Evolutionary conservation across 2,113 vertebrate genomes (phyloP).

Genomic region (Oxygymnocypris stewartii): DNA sequence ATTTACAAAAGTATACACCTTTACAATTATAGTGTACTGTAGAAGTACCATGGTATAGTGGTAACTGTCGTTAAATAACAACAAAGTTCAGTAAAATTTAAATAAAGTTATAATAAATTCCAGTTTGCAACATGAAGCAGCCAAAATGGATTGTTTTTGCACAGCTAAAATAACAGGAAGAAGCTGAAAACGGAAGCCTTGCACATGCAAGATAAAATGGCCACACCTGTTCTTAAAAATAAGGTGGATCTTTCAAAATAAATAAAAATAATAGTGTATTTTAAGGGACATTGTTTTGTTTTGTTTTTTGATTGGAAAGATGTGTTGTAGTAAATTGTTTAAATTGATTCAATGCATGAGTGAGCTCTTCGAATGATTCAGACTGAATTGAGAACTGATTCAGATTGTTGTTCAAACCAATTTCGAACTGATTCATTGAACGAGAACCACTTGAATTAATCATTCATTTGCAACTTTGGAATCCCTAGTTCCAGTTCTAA

Average conservation of each 20-base stretch:
- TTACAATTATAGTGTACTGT: background rate
- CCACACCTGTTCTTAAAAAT: background rate
- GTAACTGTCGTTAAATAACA: background rate
- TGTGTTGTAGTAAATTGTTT: background rate
- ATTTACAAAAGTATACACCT: background rate
- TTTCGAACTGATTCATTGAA: background rate
- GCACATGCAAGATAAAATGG: background rate
- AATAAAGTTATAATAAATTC: background rate
- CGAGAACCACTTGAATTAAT: background rate
- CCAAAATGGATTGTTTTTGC: background rate
- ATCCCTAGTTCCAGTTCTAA: too few species aligned
- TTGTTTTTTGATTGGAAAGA: background rate
- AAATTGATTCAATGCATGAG: background rate
- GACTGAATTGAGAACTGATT: background rate
- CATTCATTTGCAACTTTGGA: background rate
- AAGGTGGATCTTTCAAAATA: background rate
- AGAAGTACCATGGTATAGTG: background rate
- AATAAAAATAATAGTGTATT: background rate
- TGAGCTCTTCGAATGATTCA: background rate
- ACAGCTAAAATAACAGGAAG: background rate
- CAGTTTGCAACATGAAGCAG: background rate
- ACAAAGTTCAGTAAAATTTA: background rate
- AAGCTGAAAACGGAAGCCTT: background rate
- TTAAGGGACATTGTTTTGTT: background rate
- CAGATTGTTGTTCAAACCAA: background rate